phyloP scores from a whole-genome alignment of 2,113 vertebrate genomes.

The Halcyon senegalensis region DNA sequence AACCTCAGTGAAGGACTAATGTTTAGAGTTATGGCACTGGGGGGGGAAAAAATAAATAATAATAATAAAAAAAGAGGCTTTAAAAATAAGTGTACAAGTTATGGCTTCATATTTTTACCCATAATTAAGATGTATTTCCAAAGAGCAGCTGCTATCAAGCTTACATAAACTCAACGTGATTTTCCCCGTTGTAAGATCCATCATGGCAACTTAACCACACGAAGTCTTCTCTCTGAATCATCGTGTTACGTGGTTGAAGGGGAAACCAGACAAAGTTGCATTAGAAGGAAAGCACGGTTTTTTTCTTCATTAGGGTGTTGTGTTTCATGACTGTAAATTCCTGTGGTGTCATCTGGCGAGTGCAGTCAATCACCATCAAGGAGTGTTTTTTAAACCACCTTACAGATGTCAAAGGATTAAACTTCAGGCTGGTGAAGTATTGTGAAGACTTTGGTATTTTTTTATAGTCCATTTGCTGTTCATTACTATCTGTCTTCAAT shows the following conservation, averaged over 20 bases:
- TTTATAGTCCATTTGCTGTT: not conserved
- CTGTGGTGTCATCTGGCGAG: not conserved
- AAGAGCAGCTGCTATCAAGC: not conserved
- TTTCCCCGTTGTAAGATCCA: slow-evolving; percentile 31
- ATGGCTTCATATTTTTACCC: slow-evolving; percentile 52
- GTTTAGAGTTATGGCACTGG: not conserved
- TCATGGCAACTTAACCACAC: slow-evolving; percentile 23
- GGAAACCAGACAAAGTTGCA: slow-evolving; percentile 12
- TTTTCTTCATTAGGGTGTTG: not conserved
- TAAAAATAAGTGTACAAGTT: not conserved
- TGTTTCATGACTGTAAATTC: not conserved
- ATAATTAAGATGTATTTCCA: slow-evolving; percentile 58
- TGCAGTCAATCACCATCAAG: slow-evolving; percentile 46
- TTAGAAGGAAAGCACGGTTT: not conserved
- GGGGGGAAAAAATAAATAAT: not conserved
- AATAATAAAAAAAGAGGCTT: not conserved
- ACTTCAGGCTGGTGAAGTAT: not conserved
- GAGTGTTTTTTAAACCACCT: not conserved
- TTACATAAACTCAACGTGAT: not conserved
- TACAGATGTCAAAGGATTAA: not conserved
- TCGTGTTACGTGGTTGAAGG: not conserved
- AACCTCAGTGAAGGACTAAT: slow-evolving; percentile 18
- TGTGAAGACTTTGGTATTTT: not conserved
- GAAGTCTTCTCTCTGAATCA: slow-evolving; percentile 4
- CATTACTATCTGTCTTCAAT: not conserved